Evolutionary conservation across 2,113 vertebrate species (phyloP), one percentile per base, ranked within the genome.

Genomic region (Rhinolophus ferrumequinum): DNA sequence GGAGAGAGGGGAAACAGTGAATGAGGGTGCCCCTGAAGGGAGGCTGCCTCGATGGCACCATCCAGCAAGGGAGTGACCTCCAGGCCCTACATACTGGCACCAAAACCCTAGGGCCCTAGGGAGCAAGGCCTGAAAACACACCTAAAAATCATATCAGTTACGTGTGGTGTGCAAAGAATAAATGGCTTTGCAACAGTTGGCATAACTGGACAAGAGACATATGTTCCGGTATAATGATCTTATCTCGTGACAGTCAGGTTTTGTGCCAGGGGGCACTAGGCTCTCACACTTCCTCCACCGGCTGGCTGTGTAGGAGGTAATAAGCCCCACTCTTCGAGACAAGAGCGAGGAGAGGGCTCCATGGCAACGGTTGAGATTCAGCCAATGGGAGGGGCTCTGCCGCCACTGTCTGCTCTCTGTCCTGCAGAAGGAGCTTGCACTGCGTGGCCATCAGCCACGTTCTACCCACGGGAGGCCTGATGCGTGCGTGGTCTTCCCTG

Each of bases 41-140:
- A 30, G 44, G 47, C 18, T 0, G 13, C 8, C 35, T 15, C 12
- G n/a, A 41, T 52, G 56, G 22, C 52, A 15, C 8, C 1, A 22
- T 41, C 24, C 13, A 35, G 16, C 16, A 3, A 0, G 0, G 35
- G n/a, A 47, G 66, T 3, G 1, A 21, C 28, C 28, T 47, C 56
- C 18, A 8, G 58, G 26, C 8, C 38, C 87, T 1, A 21, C 0
- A 4, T 11, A 5, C 19, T 73, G 8, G 14, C 0, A 2, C 38
- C 75, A 19, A 79, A 77, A 54, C 28, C 44, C 16, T 22, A 24
- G 1, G 33, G 35, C 11, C 41, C 82, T 2, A 1, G 72, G n/a
- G 5, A 79, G 52, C n/a, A n/a, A 9, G n/a, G 52, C 52, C 76
- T 6, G 10, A 44, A 38, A 52, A 56, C 35, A 33, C 8, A 33